A percentile compares a stretch with the other conserved stretches of the same genome.
phyloP scores from a whole-genome alignment of 92 coral and sea anemone genomes.

The Chrysogorgia sp. region DNA sequence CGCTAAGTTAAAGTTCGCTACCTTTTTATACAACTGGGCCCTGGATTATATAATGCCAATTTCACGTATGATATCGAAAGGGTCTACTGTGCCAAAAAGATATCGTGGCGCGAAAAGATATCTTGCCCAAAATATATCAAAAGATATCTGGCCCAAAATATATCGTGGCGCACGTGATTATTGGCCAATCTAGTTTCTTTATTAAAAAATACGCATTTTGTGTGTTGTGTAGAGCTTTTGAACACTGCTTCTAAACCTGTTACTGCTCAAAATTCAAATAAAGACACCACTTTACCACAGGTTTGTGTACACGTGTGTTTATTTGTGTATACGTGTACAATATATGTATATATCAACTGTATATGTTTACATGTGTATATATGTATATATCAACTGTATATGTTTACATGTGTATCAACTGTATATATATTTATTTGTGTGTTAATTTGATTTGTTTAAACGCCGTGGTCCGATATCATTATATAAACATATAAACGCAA shows the following conservation, averaged over 20 bases:
- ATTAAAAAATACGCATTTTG: not conserved
- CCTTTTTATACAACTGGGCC: no score
- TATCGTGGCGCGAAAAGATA: no score
- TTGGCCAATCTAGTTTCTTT: not conserved
- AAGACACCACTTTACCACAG: conserved; percentile 87
- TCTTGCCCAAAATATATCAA: no score
- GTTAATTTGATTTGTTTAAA: not conserved
- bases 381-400: not conserved
- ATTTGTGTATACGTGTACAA: no score
- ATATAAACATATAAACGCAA: no score
- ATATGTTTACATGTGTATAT: not conserved
- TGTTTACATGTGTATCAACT: not conserved
- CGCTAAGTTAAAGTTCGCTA: no score
- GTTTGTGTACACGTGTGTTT: conserved; percentile 24
- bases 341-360: no score
- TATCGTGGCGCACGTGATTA: no score
- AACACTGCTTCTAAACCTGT: conserved; percentile 70
- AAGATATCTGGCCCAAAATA: no score
- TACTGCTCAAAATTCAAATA: conserved; percentile 51
- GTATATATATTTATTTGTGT: not conserved
- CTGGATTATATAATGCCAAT: no score
- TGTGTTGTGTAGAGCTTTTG: conserved; percentile 54
- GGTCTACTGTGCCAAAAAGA: no score
- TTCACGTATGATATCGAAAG: no score
- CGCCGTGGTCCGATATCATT: not conserved